phyloP scores from a whole-genome alignment of 1,140 invertebrate genomes.

The Bombus confusus region DNA sequence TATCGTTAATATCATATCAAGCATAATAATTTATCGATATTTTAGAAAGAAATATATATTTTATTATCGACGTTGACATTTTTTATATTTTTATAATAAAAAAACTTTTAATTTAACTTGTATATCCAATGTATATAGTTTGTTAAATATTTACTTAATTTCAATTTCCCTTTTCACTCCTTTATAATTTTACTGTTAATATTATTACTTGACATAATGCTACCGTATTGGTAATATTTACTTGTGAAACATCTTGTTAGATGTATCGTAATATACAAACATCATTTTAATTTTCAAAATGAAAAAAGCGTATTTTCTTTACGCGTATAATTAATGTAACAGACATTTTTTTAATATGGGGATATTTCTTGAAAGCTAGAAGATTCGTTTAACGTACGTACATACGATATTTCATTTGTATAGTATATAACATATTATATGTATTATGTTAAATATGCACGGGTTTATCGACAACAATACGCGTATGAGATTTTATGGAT shows the following conservation, averaged over 20 bases:
- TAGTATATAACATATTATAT: background rate
- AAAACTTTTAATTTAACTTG: too few relatives aligned
- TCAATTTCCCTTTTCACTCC: background rate
- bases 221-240: too few relatives aligned
- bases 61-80: background rate
- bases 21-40: background rate
- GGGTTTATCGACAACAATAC: too few relatives aligned
- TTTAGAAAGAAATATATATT: background rate
- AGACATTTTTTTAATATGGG: too few relatives aligned
- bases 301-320: too few relatives aligned
- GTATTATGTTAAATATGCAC: background rate
- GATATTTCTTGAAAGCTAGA: background rate
- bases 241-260: too few relatives aligned
- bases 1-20: background rate
- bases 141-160: background rate
- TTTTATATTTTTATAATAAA: background rate
- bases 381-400: background rate
- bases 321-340: too few relatives aligned
- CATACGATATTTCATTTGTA: background rate
- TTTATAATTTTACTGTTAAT: background rate
- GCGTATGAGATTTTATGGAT: too few relatives aligned
- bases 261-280: too few relatives aligned
- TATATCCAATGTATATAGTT: background rate
- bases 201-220: too few relatives aligned
- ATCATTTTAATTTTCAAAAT: too few relatives aligned